Evolutionary conservation across 2,888 invertebrate species (phyloP).

Genomic region (Zaprionus obscuricornis): DNA sequence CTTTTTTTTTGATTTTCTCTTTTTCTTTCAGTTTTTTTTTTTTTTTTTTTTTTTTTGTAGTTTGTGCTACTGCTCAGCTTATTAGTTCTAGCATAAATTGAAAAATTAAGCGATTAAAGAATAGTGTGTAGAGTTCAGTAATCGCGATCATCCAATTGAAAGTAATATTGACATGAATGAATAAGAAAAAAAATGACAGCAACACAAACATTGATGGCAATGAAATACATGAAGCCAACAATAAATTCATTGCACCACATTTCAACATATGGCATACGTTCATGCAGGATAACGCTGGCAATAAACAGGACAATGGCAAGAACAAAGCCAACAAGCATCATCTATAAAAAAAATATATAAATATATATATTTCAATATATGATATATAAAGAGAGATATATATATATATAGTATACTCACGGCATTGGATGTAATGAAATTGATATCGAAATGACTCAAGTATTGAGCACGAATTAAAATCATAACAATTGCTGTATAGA

Average conservation of each 20-base stretch:
- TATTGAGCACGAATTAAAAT: slow-evolving; percentile 55
- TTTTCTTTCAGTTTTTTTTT: no score
- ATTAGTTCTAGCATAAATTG: no score
- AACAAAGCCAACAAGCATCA: slow-evolving; percentile 50
- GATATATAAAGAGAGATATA: background rate
- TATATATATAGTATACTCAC: slow-evolving; percentile 27
- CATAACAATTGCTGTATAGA: slow-evolving; percentile 47
- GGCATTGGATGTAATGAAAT: slow-evolving; percentile 45
- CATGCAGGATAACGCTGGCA: slow-evolving; percentile 38
- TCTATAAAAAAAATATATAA: slow-evolving; percentile 17
- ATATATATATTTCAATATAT: background rate
- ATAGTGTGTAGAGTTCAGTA: slow-evolving; percentile 1
- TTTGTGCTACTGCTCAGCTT: no score
- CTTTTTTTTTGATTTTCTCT: no score
- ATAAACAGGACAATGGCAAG: slow-evolving; percentile 39
- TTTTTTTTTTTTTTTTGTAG: no score
- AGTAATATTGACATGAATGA: slow-evolving; percentile 45
- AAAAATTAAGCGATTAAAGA: no score
- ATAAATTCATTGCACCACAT: slow-evolving; percentile 48
- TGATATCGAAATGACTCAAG: slow-evolving; percentile 51
- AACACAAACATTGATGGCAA: slow-evolving; percentile 41
- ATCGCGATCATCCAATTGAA: slow-evolving; percentile 24
- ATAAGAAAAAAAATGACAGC: slow-evolving; percentile 45
- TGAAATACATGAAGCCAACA: slow-evolving; percentile 47
- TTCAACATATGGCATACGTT: slow-evolving; percentile 41